Evolutionary conservation across 2,888 invertebrate genomes (phyloP), one percentile per base, ranked within the genome.

Genomic region (Andrena bucephala): DNA sequence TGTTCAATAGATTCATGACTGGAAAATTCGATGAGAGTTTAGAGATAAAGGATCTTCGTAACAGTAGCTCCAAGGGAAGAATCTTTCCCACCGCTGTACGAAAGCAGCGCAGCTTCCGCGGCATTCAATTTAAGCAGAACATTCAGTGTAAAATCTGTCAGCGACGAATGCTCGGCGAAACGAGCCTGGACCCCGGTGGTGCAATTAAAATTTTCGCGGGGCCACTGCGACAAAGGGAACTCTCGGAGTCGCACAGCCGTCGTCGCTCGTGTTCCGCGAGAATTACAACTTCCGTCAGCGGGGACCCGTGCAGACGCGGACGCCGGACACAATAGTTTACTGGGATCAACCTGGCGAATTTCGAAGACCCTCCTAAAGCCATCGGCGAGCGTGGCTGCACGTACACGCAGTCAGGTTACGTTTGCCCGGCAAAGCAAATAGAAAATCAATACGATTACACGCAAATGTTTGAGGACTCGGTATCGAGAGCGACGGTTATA

Each of bases 401-500:
- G 50, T 65, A 66, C 36, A 59, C 69, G 65, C 59, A 52, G 69
- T 24, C 8, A 5, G 33, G 24, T 10, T 69, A 29, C 52, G 50
- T 77, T 70, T 65, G 42, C 50, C 8, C 62, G 63, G 48, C 29
- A 70, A 52, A 31, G 77, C 69, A 76, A 79, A 79, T 42, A 77
- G 70, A 70, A 79, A 60, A 77, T 70, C 79, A 59, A 77, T 77
- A 79, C 59, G 69, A 79, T 77, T 65, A n/a, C 77, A 77, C 77
- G 77, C 70, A 60, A 79, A 70, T 66, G 79, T 79, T 77, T 70
- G 77, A 70, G 42, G 24, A 79, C 33, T 66, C 52, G 69, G 36
- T 66, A 48, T 69, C 65, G 70, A n/a, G n/a, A 24, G 24, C 42
- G 2, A n/a, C 27, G 65, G 63, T 68, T 63, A 73, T 54, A 36